phyloP scores from a whole-genome alignment of 2,113 vertebrate species.

The Antechinus stuartii region DNA sequence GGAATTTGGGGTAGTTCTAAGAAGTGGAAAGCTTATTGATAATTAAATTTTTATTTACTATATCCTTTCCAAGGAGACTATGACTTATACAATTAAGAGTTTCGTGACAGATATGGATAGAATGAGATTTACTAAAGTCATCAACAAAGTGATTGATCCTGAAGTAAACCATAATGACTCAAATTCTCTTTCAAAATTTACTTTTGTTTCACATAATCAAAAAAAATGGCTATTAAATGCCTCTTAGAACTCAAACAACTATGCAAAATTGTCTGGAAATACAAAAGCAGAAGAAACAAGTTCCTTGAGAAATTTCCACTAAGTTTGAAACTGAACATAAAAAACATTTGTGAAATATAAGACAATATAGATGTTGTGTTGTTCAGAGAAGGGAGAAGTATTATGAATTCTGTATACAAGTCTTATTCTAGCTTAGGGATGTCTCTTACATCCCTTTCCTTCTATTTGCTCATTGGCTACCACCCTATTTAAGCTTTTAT shows the following conservation, averaged over 20 bases:
- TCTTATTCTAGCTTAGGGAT: background rate
- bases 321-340: background rate
- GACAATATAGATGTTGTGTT: background rate
- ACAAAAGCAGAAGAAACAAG: background rate
- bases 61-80: background rate
- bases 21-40: background rate
- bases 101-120: background rate
- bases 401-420: background rate
- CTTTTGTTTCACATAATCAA: background rate
- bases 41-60: background rate
- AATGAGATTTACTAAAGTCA: background rate
- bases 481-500: background rate
- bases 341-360: background rate
- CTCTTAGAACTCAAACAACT: background rate
- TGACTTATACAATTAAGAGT: background rate
- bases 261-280: background rate
- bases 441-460: background rate
- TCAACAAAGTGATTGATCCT: background rate
- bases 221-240: background rate
- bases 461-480: background rate
- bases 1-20: background rate
- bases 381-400: background rate
- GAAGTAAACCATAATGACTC: too few relatives aligned
- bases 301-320: background rate
- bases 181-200: background rate